A percentile compares a stretch with the other conserved stretches of the same genome.
Evolutionary conservation across 2,113 vertebrate species (phyloP).

Genomic region (Stomatorhinus ivindoensis): DNA sequence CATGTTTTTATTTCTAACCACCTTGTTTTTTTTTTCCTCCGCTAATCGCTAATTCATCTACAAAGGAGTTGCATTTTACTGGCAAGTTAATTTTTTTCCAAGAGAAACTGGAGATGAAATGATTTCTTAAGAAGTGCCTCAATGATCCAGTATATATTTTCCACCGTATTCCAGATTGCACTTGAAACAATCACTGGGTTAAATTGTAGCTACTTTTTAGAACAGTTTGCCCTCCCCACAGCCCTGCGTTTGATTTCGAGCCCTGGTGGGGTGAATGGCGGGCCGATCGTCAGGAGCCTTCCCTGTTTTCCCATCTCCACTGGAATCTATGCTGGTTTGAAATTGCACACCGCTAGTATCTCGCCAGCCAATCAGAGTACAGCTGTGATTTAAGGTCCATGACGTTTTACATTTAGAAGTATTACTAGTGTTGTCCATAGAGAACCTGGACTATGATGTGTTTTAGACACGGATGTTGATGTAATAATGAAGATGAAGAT

Average conservation of each 20-base stretch:
- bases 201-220: conserved; percentile 17
- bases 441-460: conserved; percentile 1
- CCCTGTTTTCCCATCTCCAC: not conserved
- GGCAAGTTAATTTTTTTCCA: conserved; percentile 45
- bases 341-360: not conserved
- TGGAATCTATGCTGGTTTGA: not conserved
- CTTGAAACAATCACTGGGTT: conserved; percentile 26
- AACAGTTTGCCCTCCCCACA: not conserved
- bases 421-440: not conserved
- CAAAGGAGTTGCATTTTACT: conserved; percentile 57
- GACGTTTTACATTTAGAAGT: not conserved
- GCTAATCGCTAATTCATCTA: conserved; percentile 24
- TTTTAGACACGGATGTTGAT: conserved; percentile 3
- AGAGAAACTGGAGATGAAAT: conserved; percentile 32
- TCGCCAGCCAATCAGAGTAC: conserved; percentile 6
- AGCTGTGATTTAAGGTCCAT: not conserved
- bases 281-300: not conserved
- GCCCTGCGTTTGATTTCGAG: not conserved
- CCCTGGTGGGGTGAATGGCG: not conserved
- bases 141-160: conserved; percentile 43
- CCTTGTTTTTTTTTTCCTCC: conserved; percentile 18
- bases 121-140: conserved; percentile 71
- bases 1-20: conserved; percentile 52
- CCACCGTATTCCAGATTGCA: conserved; percentile 47
- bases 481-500: not conserved